Conservation (phyloP, 2,797 vertebrate species). For the Champsocephalus gunnari region DNA sequence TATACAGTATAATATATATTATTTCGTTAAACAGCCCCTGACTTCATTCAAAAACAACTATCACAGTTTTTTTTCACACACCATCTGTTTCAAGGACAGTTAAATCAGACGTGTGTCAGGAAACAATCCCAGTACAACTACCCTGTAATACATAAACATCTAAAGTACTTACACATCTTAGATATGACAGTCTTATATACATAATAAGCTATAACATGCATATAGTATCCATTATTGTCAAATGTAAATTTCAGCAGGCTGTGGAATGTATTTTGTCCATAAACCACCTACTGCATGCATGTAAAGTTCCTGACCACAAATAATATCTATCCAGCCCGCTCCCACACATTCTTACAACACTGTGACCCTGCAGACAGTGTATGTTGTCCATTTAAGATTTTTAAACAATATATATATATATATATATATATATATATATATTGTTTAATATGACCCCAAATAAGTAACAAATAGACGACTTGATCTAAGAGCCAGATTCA, state of each 20-base stretch:
- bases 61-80: not conserved
- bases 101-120: not conserved
- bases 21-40: not conserved
- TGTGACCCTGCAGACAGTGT: constrained; percentile 16
- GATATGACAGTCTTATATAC: not conserved
- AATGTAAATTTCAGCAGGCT: constrained; percentile 2
- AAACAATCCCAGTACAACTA: not conserved
- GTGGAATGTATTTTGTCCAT: not conserved
- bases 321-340: constrained; percentile 27
- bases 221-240: constrained; percentile 8
- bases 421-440: no score
- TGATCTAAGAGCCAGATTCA: no score
- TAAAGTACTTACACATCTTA: constrained; percentile 1
- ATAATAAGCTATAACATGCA: not conserved
- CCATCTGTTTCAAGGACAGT: not conserved
- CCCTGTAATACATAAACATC: not conserved
- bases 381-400: constrained; percentile 17
- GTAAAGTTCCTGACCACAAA: constrained; percentile 21
- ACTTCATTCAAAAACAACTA: not conserved
- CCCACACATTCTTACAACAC: constrained; percentile 16
- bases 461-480: no score
- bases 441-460: no score
- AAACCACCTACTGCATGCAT: constrained; percentile 13
- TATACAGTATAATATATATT: not conserved
- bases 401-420: not conserved